Evolutionary conservation across 1,140 invertebrate species (phyloP), one percentile per base, ranked within the genome.

Genomic region (Cydia fagiglandana): DNA sequence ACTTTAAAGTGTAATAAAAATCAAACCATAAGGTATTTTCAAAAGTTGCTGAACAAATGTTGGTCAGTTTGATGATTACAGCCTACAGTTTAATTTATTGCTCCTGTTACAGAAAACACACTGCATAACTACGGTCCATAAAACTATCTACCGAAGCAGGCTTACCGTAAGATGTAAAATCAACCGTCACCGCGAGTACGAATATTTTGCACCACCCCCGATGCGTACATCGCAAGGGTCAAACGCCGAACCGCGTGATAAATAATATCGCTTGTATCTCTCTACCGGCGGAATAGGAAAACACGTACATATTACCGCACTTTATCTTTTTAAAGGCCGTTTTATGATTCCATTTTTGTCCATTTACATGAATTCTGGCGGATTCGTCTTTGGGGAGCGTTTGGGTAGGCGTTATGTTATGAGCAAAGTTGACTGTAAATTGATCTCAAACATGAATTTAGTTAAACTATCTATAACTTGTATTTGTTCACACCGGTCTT

Each of bases 181-280:
- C 4, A 64, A 30, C n/a, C 13, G 10, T n/a, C 12, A 34, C 30
- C n/a, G 66, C 66, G 30, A n/a, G 12, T 70, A 5, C 66, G 30
- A n/a, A 3, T 70, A 5, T 3, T 38, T 70, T 41, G 66, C 6
- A 70, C 66, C 66, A 41, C 66, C 15, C 3, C n/a, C 30, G 66
- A 70, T 6, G 30, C 45, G 28, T 24, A 47, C 68, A 61, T 64
- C 50, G 75, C 50, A 75, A 76, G 64, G 75, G 64, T 73, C 68
- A 76, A 76, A 76, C 64, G 74, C 61, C 64, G 64, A 75, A 75
- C 74, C 74, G 64, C 45, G 64, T 64, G 74, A 75, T 75, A 75
- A 75, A 75, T 75, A 75, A 75, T 75, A 75, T 68, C 74, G 38
- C 64, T 70, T 38, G 66, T 70, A 70, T 70, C 66, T 45, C 10